A percentile compares a stretch with the other conserved stretches of the same genome.
Evolutionary conservation across 1,140 invertebrate species (phyloP).

Genomic region (Meteorus sp.): DNA sequence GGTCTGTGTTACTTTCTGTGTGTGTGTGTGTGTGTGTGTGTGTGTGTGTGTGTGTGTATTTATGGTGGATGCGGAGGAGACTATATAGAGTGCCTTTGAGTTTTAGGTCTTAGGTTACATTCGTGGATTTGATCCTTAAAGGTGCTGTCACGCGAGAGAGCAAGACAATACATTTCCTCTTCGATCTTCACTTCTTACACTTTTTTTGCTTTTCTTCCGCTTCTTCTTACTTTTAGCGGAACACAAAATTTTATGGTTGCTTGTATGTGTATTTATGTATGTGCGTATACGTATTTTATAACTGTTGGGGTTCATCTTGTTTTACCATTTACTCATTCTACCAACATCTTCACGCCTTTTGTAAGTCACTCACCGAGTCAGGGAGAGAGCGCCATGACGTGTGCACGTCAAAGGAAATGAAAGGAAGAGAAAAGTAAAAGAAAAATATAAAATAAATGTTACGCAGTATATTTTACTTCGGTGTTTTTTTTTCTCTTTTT

Average conservation of each 20-base stretch:
- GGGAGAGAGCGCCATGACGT: neutral
- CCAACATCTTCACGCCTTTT: slow-evolving; percentile 19
- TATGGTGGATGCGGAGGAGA: no score
- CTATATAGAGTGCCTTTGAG: slow-evolving; percentile 1
- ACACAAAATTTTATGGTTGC: no score
- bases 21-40: no score
- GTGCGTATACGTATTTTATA: slow-evolving; percentile 17
- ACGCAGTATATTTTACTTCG: no score
- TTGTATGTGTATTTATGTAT: no score
- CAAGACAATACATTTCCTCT: slow-evolving; percentile 29
- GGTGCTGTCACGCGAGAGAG: slow-evolving; percentile 34
- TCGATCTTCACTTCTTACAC: no score
- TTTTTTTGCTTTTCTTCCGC: slow-evolving; percentile 16
- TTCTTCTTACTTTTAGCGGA: no score
- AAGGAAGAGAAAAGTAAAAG: neutral
- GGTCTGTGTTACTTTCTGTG: no score
- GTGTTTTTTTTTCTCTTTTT: no score
- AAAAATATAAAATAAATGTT: neutral
- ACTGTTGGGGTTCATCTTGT: slow-evolving; percentile 3
- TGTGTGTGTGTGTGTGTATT: no score
- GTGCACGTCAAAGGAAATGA: slow-evolving; percentile 10
- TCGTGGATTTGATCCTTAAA: slow-evolving; percentile 34
- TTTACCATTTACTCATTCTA: slow-evolving; percentile 3
- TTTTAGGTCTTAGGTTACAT: slow-evolving; percentile 32
- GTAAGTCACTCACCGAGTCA: neutral